Evolutionary conservation across 2,888 invertebrate species (phyloP).

Genomic region (Conops quadrifasciatus): DNA sequence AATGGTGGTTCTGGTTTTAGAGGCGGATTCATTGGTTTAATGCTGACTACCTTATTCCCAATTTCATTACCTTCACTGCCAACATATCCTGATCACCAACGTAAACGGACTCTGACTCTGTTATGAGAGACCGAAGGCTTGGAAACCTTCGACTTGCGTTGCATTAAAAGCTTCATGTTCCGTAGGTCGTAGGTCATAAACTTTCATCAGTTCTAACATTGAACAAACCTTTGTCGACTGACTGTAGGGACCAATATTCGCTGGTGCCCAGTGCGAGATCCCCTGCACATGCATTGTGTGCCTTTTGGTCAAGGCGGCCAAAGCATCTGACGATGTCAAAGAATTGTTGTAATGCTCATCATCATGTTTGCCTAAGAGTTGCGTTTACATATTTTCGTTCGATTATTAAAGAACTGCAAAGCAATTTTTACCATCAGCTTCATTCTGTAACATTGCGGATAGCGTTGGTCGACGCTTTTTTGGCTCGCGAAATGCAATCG

Average conservation of each 20-base stretch:
- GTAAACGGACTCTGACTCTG: not conserved
- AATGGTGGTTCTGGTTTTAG: no score
- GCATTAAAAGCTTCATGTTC: no score
- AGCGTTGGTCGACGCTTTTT: constrained; percentile 54
- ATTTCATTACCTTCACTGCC: not conserved
- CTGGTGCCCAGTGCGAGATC: constrained; percentile 97
- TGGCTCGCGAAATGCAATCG: constrained; percentile 69
- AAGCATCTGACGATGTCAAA: constrained; percentile 15
- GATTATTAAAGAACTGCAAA: constrained; percentile 26
- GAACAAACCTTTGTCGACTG: constrained; percentile 83
- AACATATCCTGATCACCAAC: not conserved
- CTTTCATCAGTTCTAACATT: not conserved
- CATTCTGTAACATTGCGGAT: constrained; percentile 36
- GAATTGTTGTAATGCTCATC: constrained; percentile 40
- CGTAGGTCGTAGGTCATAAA: not conserved
- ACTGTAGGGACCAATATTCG: constrained; percentile 96
- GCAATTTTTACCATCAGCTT: constrained; percentile 40
- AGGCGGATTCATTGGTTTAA: no score
- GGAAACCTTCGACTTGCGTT: not conserved
- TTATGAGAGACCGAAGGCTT: not conserved
- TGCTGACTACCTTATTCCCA: not conserved
- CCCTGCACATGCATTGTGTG: constrained; percentile 94
- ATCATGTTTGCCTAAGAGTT: constrained; percentile 42
- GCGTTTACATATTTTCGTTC: constrained; percentile 41
- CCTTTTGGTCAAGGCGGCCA: constrained; percentile 64